Evolutionary conservation across 2,113 vertebrate species (phyloP).

Genomic region (Eolophus roseicapilla): DNA sequence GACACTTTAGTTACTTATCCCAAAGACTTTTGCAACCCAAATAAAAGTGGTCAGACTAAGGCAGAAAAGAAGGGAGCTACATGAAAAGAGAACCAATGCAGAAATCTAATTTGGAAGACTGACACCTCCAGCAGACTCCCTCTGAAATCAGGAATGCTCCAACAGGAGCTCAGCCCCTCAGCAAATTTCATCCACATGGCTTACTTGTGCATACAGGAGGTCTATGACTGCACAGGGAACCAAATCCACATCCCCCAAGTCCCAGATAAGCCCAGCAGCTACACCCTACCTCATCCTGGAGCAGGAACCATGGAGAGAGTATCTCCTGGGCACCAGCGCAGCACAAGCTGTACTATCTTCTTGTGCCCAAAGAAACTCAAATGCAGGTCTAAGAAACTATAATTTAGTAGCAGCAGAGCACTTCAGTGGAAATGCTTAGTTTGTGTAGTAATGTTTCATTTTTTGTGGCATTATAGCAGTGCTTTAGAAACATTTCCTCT

Average conservation of each 20-base stretch:
- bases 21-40: neutral
- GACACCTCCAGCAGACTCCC: neutral
- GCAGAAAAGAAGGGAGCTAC: neutral
- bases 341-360: neutral
- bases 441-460: neutral
- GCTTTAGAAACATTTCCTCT: neutral
- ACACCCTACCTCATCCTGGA: neutral
- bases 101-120: neutral
- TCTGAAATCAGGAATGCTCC: neutral
- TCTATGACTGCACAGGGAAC: neutral
- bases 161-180: neutral
- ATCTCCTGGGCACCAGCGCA: neutral
- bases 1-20: neutral
- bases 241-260: neutral
- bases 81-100: neutral
- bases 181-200: accelerated
- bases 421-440: neutral
- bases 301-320: neutral
- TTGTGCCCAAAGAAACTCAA: neutral
- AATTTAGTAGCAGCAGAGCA: neutral
- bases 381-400: neutral
- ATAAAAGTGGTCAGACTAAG: neutral
- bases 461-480: neutral
- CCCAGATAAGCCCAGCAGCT: neutral
- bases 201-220: neutral